These are phyloP conservation scores for Perodicticus potto DNA, from an alignment of 2,797 vertebrate genomes.

Conservation along the genomic window DNA sequence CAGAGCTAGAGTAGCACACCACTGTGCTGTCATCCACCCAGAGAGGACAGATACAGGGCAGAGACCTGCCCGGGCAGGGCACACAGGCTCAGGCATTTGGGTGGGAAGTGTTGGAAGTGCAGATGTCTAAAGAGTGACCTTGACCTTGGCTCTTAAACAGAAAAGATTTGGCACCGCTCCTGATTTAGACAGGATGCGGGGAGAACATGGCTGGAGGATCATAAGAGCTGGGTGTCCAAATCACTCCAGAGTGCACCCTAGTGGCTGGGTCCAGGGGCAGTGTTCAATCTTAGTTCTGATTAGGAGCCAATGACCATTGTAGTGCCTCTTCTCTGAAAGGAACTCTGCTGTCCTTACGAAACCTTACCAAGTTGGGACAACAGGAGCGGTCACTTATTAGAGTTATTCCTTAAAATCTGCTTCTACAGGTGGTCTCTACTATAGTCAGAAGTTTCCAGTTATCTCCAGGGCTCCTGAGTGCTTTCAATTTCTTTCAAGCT, in stretches of 20 bases:
- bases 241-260: background rate
- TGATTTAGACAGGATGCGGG: too few relatives aligned
- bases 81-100: background rate
- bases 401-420: background rate
- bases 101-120: background rate
- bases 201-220: background rate
- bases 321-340: background rate
- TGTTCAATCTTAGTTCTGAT: background rate
- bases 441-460: background rate
- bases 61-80: fast-evolving
- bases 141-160: too few relatives aligned
- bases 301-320: background rate
- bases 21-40: background rate
- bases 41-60: background rate
- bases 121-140: background rate
- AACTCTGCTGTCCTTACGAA: background rate
- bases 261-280: too few relatives aligned
- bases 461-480: background rate
- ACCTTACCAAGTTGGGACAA: too few relatives aligned
- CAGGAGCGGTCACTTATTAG: background rate
- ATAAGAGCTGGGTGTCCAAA: background rate
- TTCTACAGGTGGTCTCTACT: background rate
- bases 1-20: fast-evolving
- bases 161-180: too few relatives aligned
- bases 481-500: background rate